Evolutionary conservation across 1,140 invertebrate species (phyloP).

Genomic region (Danaus plexippus): DNA sequence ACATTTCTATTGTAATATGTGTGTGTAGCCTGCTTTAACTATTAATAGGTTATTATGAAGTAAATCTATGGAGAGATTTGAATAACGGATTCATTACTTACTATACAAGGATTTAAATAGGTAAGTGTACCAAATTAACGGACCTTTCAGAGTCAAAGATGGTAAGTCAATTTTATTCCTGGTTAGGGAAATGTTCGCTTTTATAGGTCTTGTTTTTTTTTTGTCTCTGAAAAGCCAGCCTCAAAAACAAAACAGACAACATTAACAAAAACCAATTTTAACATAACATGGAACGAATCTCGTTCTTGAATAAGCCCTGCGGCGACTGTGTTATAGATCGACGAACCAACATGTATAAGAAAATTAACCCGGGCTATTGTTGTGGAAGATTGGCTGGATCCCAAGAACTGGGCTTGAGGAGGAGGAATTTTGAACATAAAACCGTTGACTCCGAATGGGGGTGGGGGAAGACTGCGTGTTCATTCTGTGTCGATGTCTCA

Average conservation of each 20-base stretch:
- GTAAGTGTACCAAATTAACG: conserved; percentile 25
- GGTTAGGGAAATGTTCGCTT: too few relatives aligned
- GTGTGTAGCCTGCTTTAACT: conserved; percentile 64
- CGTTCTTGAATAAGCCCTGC: conserved; percentile 64
- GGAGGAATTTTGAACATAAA: conserved; percentile 62
- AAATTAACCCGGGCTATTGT: conserved; percentile 67
- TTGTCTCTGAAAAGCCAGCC: conserved; percentile 43
- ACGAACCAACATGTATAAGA: conserved; percentile 48
- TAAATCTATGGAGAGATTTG: conserved; percentile 65
- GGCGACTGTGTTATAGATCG: conserved; percentile 60
- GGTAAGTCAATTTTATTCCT: too few relatives aligned
- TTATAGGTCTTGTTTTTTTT: conserved; percentile 3
- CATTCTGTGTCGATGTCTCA: conserved; percentile 54
- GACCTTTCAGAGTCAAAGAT: conserved; percentile 39
- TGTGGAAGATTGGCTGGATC: conserved; percentile 37
- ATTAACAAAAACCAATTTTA: conserved; percentile 60
- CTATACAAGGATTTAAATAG: conserved; percentile 63
- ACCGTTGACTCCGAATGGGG: conserved; percentile 43
- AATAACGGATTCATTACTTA: conserved; percentile 69
- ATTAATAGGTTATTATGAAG: conserved; percentile 52
- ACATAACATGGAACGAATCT: conserved; percentile 61
- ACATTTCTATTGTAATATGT: conserved; percentile 69
- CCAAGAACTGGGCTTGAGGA: conserved; percentile 20
- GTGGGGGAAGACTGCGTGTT: conserved; percentile 58
- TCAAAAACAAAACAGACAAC: conserved; percentile 56